Evolutionary conservation across 2,113 vertebrate species (phyloP), one percentile per base, ranked within the genome.

Genomic region (Prinia subflava): DNA sequence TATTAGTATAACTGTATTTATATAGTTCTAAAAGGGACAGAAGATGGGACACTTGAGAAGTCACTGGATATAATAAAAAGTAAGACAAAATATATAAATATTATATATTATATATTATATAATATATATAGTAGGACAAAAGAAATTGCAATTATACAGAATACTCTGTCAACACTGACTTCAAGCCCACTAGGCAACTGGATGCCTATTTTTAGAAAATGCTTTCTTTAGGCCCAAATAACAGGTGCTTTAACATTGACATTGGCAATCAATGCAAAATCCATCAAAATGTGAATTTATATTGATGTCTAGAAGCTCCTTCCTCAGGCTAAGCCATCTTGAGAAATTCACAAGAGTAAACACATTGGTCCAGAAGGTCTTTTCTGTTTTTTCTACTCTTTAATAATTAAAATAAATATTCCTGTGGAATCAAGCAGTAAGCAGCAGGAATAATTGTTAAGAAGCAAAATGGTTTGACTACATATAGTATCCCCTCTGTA

Each of bases 241-340:
- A 68, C 19, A 12, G 6, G 49, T 3, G 5, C 27, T 84, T 90
- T 86, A 35, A 67, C 44, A 46, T 47, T 87, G 76, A 55, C 27
- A 42, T 50, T 95, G 65, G 22, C 52, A 85, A 94, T 97, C 86
- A 84, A 92, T 95, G 77, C 21, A 69, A 68, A 94, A 65, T 79
- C 83, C 59, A 77, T 93, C 53, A 87, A 87, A 83, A 49, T 44
- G 37, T 74, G 80, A 73, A 31, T 81, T 69, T 89, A 39, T 28
- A 57, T 74, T 33, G 79, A 33, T 73, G 49, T 59, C 62, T 59
- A 79, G 47, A 71, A 82, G 33, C 31, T 84, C 12, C 11, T 47
- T 89, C 77, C 83, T 55, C 69, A 76, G 22, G 7, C 55, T 52
- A 50, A 91, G 33, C 23, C 19, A n/a, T 50, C 39, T 47, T 71